These are phyloP conservation scores for Elephantulus edwardii DNA, from an alignment of 2,113 vertebrate genomes.

Conservation along the genomic window DNA sequence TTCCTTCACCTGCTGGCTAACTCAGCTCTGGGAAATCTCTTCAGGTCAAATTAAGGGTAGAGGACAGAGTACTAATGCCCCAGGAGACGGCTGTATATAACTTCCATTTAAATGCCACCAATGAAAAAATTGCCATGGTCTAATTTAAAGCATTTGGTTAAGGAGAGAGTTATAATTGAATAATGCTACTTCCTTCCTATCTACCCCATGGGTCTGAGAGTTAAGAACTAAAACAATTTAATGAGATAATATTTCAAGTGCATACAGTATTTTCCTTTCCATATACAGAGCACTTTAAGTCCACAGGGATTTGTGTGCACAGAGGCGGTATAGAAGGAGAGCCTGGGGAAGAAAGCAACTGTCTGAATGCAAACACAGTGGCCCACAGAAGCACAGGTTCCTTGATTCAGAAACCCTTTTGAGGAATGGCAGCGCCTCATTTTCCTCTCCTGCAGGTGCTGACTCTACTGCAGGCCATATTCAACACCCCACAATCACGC, in stretches of 20 bases:
- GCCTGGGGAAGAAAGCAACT: not conserved
- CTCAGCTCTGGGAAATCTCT: conserved; percentile 58
- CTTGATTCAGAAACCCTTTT: not conserved
- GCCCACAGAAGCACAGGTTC: not conserved
- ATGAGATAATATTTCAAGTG: conserved; percentile 76
- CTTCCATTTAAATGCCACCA: conserved; percentile 66
- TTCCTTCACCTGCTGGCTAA: conserved; percentile 47
- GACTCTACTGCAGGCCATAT: not conserved
- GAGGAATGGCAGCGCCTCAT: not conserved
- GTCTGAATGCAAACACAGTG: not conserved
- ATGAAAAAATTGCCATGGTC: conserved; percentile 49
- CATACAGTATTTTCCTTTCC: conserved; percentile 45
- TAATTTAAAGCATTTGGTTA: conserved; percentile 75
- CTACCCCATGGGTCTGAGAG: conserved; percentile 64
- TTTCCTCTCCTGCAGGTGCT: conserved; percentile 23
- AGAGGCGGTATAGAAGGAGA: not conserved
- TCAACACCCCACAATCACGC: not conserved
- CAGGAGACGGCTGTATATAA: conserved; percentile 61
- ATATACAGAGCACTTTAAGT: conserved; percentile 30
- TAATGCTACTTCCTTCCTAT: conserved; percentile 70
- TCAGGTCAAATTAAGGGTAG: conserved; percentile 62
- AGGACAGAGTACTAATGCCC: conserved; percentile 34
- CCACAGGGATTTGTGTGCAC: not conserved
- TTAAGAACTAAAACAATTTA: conserved; percentile 75
- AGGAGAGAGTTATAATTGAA: conserved; percentile 76